Evolutionary conservation across 2,888 invertebrate species (phyloP).

Genomic region (Nemoura dubitans): DNA sequence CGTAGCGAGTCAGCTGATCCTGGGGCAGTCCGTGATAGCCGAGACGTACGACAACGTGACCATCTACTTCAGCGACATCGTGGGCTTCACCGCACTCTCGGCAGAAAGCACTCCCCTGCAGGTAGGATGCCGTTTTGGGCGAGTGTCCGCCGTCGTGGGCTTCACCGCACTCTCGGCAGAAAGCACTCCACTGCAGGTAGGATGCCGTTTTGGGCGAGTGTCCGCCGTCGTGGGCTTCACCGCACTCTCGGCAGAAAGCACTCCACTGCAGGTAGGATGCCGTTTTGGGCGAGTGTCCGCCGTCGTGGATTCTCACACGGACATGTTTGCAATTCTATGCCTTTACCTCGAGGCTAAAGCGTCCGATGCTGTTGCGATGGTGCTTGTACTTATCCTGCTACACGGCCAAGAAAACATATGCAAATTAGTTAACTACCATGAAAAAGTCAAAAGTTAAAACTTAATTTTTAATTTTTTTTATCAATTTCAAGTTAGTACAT

Average conservation of each 20-base stretch:
- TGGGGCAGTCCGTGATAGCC: constrained; percentile 87
- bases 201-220: background rate
- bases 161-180: constrained; percentile 71
- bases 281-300: constrained; percentile 67
- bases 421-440: no score
- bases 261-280: constrained; percentile 58
- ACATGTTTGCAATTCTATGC: no score
- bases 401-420: no score
- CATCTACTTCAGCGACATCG: constrained; percentile 97
- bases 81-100: constrained; percentile 76
- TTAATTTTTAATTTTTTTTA: no score
- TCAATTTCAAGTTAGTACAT: no score
- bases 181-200: constrained; percentile 61
- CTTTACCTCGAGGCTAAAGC: no score
- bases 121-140: constrained; percentile 52
- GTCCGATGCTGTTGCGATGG: no score
- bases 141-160: constrained; percentile 94
- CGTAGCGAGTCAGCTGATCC: constrained; percentile 90
- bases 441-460: no score
- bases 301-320: no score
- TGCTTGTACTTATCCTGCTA: no score
- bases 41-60: constrained; percentile 75
- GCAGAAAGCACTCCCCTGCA: constrained; percentile 63
- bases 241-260: constrained; percentile 64
- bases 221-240: constrained; percentile 93